Evolutionary conservation across 2,113 vertebrate species (phyloP).

Genomic region (Dendrocopos noguchii): DNA sequence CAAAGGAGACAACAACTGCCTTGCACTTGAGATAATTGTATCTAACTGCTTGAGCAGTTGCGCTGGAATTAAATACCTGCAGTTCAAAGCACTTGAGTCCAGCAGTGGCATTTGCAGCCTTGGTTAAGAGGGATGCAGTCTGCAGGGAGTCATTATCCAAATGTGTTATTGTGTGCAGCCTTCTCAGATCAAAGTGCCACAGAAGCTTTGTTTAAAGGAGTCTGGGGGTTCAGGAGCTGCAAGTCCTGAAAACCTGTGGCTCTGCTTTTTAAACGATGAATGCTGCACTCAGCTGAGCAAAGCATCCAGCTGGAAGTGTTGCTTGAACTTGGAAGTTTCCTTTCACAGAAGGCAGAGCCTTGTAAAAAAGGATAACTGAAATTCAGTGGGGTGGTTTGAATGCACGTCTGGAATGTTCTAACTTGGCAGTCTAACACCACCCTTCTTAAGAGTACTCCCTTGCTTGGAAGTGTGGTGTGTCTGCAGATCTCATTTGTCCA

Average conservation of each 20-base stretch:
- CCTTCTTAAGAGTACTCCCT: neutral
- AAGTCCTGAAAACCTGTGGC: neutral
- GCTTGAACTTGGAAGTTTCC: neutral
- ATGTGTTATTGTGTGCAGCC: rapidly evolving
- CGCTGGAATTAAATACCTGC: neutral
- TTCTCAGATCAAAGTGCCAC: neutral
- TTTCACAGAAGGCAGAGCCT: neutral
- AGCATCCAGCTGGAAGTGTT: neutral
- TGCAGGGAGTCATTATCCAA: neutral
- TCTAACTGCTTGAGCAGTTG: neutral
- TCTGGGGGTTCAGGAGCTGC: neutral
- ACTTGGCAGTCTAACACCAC: neutral
- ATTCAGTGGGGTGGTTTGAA: neutral
- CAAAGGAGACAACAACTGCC: neutral
- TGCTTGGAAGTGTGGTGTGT: neutral
- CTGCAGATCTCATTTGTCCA: neutral
- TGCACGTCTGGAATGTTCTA: neutral
- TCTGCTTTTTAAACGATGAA: neutral
- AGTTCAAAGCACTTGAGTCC: neutral
- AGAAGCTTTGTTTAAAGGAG: neutral
- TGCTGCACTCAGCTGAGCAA: neutral
- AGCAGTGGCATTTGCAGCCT: neutral
- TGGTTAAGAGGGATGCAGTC: neutral
- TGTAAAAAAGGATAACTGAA: neutral
- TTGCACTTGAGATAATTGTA: neutral